Evolutionary conservation across 2,113 vertebrate genomes (phyloP), one percentile per base, ranked within the genome.

Genomic region (Collichthys lucidus): DNA sequence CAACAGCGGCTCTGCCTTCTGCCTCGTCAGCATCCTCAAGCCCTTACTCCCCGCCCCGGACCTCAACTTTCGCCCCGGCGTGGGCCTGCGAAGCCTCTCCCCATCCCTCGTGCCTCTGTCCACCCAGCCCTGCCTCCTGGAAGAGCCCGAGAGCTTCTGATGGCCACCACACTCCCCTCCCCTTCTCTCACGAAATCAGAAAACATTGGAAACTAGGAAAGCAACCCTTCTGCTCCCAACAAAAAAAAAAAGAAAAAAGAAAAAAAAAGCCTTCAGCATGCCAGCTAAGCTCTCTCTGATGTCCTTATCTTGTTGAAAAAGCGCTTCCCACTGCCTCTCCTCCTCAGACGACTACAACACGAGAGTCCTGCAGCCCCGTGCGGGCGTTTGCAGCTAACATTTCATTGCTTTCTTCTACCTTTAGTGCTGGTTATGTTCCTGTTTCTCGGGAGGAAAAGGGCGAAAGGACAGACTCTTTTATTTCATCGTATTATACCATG

Each of bases 11-110:
- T 99, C 98, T 50, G 98, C 98, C 77, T 99, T 99, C 96, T 99
- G 98, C 96, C 96, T 99, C n/a, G 98, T 99, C 94, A 99, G 98
- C 93, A 99, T 99, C 93, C 96, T 99, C 82, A 99, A 99, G 92
- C 98, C 98, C 20, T 94, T 99, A 77, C 96, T 98, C 57, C 97
- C 98, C 56, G 97, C 97, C 14, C 96, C 96, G 83, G 97, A 99
- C 92, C 96, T 97, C 65, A 96, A 93, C 17, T 97, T 98, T 67
- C 96, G 97, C 69, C 79, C 95, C 22, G 91, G 92, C 70, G 83
- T 95, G 88, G 90, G 93, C 44, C 93, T 94, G 67, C 97, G 96
- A 57, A 97, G 96, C 89, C 96, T 97, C 84, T 97, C 97, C 74
- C 97, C 97, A 14, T 95, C 97, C 47, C 94, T 97, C 4, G 93